Evolutionary conservation across 1,140 invertebrate genomes (phyloP).

Genomic region (Ceratitis capitata): DNA sequence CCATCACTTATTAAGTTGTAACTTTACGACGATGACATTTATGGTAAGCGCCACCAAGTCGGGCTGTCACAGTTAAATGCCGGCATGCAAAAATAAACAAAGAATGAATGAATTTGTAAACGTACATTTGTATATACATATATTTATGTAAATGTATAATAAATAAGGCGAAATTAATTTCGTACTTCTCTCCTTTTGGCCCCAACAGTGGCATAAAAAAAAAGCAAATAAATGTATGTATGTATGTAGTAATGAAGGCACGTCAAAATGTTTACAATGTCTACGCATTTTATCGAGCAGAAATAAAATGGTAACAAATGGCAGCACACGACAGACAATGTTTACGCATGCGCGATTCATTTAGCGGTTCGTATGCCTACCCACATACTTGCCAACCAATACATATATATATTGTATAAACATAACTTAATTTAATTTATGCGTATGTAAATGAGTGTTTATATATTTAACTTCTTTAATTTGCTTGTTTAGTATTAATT

Average conservation of each 20-base stretch:
- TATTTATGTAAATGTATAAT: not conserved
- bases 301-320: not conserved
- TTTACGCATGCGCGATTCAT: not conserved
- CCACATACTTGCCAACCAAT: too few species aligned
- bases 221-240: not conserved
- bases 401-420: too few species aligned
- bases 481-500: not conserved
- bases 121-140: not conserved
- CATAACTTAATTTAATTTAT: not conserved
- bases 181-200: not conserved
- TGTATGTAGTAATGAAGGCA: not conserved
- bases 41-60: not conserved
- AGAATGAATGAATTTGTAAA: not conserved
- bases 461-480: not conserved
- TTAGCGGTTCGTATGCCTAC: not conserved
- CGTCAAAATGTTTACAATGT: not conserved
- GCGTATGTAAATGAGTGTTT: not conserved
- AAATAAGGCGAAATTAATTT: not conserved
- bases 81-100: not conserved
- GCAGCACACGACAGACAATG: not conserved
- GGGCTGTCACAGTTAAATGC: not conserved
- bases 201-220: too few species aligned
- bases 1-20: constrained; percentile 10
- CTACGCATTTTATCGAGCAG: not conserved
- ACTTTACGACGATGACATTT: constrained; percentile 1